Percentiles rank a stretch among this genome's conserved stretches.
phyloP scores from a whole-genome alignment of 2,797 vertebrate species.

The Sebastes iracundus region DNA sequence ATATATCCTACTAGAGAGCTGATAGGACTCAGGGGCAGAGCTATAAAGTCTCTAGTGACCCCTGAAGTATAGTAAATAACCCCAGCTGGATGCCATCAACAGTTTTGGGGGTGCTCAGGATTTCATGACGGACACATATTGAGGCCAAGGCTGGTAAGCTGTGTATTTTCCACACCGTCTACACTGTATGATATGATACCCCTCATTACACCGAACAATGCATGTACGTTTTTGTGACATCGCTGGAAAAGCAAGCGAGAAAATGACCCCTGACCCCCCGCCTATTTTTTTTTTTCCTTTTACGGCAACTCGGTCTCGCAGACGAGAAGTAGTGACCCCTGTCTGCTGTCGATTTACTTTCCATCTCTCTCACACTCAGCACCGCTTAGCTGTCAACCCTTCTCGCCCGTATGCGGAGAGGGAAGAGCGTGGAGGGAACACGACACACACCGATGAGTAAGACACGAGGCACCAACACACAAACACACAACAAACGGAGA shows the following conservation, averaged over 20 bases:
- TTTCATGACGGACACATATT: conserved; percentile 27
- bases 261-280: neutral
- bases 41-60: conserved; percentile 59
- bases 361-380: conserved; percentile 21
- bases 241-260: neutral
- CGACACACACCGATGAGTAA: neutral
- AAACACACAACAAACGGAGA: neutral
- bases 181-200: neutral
- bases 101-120: conserved; percentile 12
- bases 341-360: conserved; percentile 38
- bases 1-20: conserved; percentile 56
- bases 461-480: neutral
- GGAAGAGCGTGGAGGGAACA: neutral
- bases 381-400: conserved; percentile 17
- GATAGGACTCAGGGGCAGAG: conserved; percentile 47
- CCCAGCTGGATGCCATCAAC: conserved; percentile 41
- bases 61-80: conserved; percentile 63
- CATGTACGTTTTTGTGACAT: neutral
- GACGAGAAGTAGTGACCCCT: conserved; percentile 19
- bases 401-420: neutral
- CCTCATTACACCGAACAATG: conserved; percentile 10
- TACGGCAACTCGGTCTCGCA: neutral
- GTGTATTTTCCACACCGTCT: neutral
- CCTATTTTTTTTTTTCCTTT: neutral
- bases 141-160: neutral